Base-by-base conservation (phyloP, 2,113 vertebrate genomes). In the Xiphias gladius region DNA sequence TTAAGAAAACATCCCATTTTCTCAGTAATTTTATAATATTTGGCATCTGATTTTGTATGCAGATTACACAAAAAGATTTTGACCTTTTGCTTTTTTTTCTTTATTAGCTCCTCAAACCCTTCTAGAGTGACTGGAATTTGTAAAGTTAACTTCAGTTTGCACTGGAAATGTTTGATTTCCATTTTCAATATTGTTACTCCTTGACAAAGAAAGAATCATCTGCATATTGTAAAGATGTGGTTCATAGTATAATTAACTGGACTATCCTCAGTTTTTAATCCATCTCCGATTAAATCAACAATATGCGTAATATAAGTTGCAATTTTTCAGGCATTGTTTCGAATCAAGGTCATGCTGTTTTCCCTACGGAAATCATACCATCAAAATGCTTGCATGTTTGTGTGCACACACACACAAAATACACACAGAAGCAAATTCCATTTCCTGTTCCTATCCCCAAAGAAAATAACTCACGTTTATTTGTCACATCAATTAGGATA, bases 401-500 rank as follows among this genome's bases (percentile, higher is more conserved):
- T 28, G 39, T 30, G 20, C 41, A 50, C 28, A 64, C 20, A 77
- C 30, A 52, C 52, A 16, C 46, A 26, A n/a, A 41, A 28, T 41
- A 55, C 28, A 64, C 17, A 75, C 30, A 52, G 17, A 24, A 74
- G 58, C 62, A 86, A 76, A 82, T 70, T 65, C 30, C 13, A 74
- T 79, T 80, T 73, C 48, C 61, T 58, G 17, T 50, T 55, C 30
- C 39, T 57, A 46, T 87, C 85, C 74, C 88, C 55, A 79, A 84
- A 87, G 85, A 89, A 83, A 86, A 86, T 79, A 64, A 84, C 73
- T 89, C 82, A 67, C 83, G 81, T 84, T 82, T 90, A 88, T 90
- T 86, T 92, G 91, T 93, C 90, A 88, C 78, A 90, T 92, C 83
- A 88, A 87, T 94, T 92, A 92, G 79, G 84, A 84, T 92, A 91